Evolutionary conservation across 2,797 vertebrate genomes (phyloP).

Genomic region (Hoplostethus mediterraneus): DNA sequence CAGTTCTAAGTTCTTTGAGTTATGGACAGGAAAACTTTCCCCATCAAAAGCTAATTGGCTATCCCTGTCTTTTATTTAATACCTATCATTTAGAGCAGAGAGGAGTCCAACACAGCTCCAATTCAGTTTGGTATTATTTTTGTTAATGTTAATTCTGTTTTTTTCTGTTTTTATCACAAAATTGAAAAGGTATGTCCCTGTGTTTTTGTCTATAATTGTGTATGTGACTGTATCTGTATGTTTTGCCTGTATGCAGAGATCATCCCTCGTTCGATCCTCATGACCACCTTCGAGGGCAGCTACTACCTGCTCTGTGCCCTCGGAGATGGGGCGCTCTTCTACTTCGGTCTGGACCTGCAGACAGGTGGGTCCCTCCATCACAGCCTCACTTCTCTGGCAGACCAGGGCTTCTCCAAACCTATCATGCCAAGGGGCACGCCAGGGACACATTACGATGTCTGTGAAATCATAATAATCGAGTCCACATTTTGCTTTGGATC

Average conservation of each 20-base stretch:
- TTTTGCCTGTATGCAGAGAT: slow-evolving; percentile 87
- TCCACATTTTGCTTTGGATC: no score
- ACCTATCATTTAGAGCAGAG: not conserved
- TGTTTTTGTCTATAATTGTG: no score
- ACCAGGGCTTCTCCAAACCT: slow-evolving; percentile 11
- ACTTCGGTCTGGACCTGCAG: slow-evolving; percentile 95
- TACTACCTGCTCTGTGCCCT: slow-evolving; percentile 98
- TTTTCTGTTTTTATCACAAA: no score
- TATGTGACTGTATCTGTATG: not conserved
- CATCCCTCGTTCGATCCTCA: slow-evolving; percentile 98
- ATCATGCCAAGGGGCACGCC: slow-evolving; percentile 5
- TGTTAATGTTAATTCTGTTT: not conserved
- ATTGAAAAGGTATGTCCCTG: no score
- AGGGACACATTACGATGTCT: not conserved
- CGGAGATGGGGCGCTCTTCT: slow-evolving; percentile 98
- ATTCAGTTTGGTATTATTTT: not conserved
- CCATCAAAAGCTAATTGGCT: not conserved
- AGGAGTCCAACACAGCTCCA: not conserved
- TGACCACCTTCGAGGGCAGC: slow-evolving; percentile 98
- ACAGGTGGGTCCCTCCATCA: slow-evolving; percentile 84
- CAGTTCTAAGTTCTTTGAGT: not conserved
- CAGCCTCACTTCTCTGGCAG: not conserved
- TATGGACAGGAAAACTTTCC: slow-evolving; percentile 5
- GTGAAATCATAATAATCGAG: not conserved
- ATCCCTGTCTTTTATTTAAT: slow-evolving; percentile 7